phyloP scores from a whole-genome alignment of 1,140 invertebrate species.

The Trinorchestia longiramus region DNA sequence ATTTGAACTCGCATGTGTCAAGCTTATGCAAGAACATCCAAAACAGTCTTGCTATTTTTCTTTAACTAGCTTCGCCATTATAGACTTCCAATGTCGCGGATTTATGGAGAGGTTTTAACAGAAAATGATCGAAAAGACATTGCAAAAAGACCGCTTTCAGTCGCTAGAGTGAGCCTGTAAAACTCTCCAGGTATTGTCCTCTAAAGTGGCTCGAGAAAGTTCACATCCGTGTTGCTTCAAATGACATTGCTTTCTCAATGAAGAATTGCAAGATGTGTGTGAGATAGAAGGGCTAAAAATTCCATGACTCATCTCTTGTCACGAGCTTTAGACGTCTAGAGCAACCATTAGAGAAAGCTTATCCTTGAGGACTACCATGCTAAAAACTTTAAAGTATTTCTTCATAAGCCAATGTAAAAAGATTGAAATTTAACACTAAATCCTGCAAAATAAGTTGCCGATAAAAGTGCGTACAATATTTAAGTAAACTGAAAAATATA shows the following conservation, averaged over 20 bases:
- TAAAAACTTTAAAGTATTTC: background rate
- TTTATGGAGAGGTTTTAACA: conserved; percentile 8
- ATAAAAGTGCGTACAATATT: background rate
- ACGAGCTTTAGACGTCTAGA: no score
- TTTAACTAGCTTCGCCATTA: background rate
- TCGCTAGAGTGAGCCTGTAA: background rate
- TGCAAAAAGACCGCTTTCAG: conserved; percentile 12
- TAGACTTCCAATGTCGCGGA: background rate
- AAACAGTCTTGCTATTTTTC: background rate
- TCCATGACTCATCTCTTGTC: background rate
- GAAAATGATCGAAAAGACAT: background rate
- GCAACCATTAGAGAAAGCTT: no score
- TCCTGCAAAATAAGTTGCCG: background rate
- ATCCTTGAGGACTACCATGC: background rate
- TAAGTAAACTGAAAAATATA: no score
- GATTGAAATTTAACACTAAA: background rate
- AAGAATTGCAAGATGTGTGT: background rate
- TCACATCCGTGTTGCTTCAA: background rate
- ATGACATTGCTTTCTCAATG: background rate
- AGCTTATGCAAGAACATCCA: conserved; percentile 11
- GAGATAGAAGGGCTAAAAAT: background rate
- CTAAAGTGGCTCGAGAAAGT: background rate
- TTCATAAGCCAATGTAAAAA: background rate
- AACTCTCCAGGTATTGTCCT: background rate
- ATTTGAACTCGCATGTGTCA: background rate